Base-by-base conservation (phyloP, 2,888 invertebrate species). In the Euclidia mi region DNA sequence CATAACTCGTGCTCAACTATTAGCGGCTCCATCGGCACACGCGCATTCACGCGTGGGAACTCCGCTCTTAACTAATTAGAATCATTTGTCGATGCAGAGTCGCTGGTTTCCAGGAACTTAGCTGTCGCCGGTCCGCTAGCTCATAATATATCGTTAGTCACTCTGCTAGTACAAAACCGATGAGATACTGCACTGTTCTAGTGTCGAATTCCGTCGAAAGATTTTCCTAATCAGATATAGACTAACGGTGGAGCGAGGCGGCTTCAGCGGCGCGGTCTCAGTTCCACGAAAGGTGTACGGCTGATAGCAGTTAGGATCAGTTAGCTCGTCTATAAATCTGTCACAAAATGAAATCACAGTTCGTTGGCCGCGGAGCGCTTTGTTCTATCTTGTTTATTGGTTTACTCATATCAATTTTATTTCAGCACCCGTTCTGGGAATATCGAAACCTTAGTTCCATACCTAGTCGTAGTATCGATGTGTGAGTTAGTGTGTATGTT, bases 291-390 rank as follows among this genome's bases (percentile, higher is more conserved):
- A 61, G 65, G 60, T 56, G 70, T 74, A 69, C 46, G 42, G 15
- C 28, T 10, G 47, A 46, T 42, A 42, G 53, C 42, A 20, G 53
- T 73, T 78, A 76, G 64, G 67, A 70, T 78, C 80, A 70, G 73
- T 79, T 81, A 71, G 74, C 47, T 71, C 72, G 60, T 67, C 79
- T 74, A 89, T 90, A 89, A 89, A 89, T 89, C 87, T 88, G 85
- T 88, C 88, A 65, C 76, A 63, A 67, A 73, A 69, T 71, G 59
- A 73, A 73, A 76, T 74, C 76, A 69, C 65, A 80, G 85, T 82
- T 82, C 82, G 81, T 78, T 78, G 84, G 67, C 83, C 38, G 60
- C 57, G 44, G 56, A 52, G 64, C 65, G 61, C 72, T 73, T 74
- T 71, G 75, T 73, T 75, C 65, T 64, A 49, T 71, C 62, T 75